Evolutionary conservation across 1,140 invertebrate genomes (phyloP).

Genomic region (Trichonephila clavipes): DNA sequence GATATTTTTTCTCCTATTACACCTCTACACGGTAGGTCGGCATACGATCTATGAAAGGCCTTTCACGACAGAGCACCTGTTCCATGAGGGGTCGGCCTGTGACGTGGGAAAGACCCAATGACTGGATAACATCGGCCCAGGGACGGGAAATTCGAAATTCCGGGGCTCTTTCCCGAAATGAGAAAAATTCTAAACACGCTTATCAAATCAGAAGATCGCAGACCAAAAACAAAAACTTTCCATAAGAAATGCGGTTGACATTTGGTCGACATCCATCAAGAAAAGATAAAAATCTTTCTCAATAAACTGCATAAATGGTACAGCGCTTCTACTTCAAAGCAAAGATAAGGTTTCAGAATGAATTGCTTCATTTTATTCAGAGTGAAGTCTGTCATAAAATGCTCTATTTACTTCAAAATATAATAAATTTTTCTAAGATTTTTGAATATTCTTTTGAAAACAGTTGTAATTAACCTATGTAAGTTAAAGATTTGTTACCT

Average conservation of each 20-base stretch:
- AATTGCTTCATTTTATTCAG: too few species aligned
- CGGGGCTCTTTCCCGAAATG: background rate
- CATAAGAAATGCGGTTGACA: background rate
- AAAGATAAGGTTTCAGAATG: too few species aligned
- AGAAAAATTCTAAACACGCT: background rate
- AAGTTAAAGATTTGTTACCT: too few species aligned
- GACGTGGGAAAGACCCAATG: background rate
- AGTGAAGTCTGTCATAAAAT: too few species aligned
- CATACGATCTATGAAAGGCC: background rate
- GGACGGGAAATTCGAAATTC: background rate
- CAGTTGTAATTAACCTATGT: too few species aligned
- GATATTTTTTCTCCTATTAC: background rate
- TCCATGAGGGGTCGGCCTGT: background rate
- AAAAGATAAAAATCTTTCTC: background rate
- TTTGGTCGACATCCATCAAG: background rate
- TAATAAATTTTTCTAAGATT: too few species aligned
- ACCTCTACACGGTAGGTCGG: background rate
- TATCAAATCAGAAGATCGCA: background rate
- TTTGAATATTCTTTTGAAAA: too few species aligned
- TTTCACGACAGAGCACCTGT: background rate
- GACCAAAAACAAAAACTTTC: background rate
- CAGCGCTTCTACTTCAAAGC: too few species aligned
- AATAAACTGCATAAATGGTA: background rate
- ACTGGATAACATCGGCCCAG: background rate
- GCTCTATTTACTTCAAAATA: too few species aligned